phyloP scores from a whole-genome alignment of 2,797 vertebrate species.

The Tokudaia tokunoshimensis region DNA sequence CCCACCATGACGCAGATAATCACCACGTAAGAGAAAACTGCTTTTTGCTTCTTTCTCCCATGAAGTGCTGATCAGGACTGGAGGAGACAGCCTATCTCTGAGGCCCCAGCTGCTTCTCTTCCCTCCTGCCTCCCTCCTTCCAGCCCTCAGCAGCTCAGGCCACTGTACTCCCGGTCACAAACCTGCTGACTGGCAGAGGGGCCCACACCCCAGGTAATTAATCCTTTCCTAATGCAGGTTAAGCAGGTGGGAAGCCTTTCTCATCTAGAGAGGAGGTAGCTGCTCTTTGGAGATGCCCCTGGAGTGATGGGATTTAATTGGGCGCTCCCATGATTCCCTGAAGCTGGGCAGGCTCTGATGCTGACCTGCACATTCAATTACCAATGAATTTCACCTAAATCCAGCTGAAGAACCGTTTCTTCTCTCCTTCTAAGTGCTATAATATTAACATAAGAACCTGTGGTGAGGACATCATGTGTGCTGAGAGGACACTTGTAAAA shows the following conservation, averaged over 20 bases:
- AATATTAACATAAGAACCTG: conserved; percentile 73
- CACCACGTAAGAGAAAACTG: conserved; percentile 54
- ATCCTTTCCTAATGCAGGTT: conserved; percentile 91
- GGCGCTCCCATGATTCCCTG: conserved; percentile 81
- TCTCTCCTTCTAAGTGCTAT: conserved; percentile 39
- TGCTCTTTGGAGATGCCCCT: conserved; percentile 77
- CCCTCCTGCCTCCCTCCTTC: conserved; percentile 71
- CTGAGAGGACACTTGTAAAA: conserved; percentile 24
- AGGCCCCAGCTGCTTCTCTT: conserved; percentile 81
- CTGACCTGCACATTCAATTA: conserved; percentile 79
- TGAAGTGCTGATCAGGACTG: conserved; percentile 77
- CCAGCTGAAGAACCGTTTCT: conserved; percentile 58
- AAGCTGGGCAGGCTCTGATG: conserved; percentile 74
- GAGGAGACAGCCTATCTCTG: conserved; percentile 67
- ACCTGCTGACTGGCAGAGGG: conserved; percentile 87
- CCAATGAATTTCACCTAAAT: conserved; percentile 77
- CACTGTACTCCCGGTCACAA: conserved; percentile 86
- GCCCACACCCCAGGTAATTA: conserved; percentile 88
- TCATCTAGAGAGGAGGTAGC: conserved; percentile 82
- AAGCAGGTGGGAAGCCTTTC: conserved; percentile 89
- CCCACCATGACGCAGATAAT: conserved; percentile 39
- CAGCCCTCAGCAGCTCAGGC: conserved; percentile 73
- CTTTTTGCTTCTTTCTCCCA: conserved; percentile 61
- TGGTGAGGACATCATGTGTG: background rate
- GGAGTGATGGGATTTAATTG: conserved; percentile 81